Evolutionary conservation across 2,888 invertebrate genomes (phyloP).

Genomic region (Sarcophaga subvicina): DNA sequence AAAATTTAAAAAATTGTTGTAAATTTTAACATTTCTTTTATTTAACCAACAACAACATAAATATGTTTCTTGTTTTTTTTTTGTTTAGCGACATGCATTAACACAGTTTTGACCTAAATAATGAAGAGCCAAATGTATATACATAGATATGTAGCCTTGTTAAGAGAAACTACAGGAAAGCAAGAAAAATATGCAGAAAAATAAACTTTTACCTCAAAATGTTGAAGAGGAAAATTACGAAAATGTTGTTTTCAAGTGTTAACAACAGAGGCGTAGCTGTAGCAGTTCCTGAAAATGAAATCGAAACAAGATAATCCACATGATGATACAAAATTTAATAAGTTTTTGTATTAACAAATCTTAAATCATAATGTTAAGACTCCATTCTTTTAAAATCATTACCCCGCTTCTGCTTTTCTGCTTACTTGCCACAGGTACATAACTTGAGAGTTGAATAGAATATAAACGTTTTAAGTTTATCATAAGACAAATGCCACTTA

Average conservation of each 20-base stretch:
- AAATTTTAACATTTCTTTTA: too few species aligned
- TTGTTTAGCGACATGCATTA: conserved; percentile 4
- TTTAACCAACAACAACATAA: too few species aligned
- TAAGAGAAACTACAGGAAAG: neutral
- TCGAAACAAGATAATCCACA: too few species aligned
- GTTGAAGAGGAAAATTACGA: neutral
- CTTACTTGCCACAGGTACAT: neutral
- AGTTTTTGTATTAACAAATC: too few species aligned
- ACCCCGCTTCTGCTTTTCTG: neutral
- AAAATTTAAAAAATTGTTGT: neutral
- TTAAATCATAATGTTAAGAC: neutral
- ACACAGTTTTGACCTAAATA: conserved; percentile 38
- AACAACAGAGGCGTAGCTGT: neutral
- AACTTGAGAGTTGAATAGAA: neutral
- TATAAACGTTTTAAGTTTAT: conserved; percentile 15
- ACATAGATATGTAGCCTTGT: neutral
- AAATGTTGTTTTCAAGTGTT: neutral
- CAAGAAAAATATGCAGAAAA: neutral
- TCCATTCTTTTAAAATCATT: neutral
- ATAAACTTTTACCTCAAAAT: conserved; percentile 28
- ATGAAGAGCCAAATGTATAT: conserved; percentile 31
- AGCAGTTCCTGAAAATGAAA: neutral
- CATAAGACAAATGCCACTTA: conserved; percentile 39
- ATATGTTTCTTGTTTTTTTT: neutral
- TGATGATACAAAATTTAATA: neutral